Evolutionary conservation across 2,797 vertebrate species (phyloP), one percentile per base, ranked within the genome.

Genomic region (Microctenopoma steveboyesi): DNA sequence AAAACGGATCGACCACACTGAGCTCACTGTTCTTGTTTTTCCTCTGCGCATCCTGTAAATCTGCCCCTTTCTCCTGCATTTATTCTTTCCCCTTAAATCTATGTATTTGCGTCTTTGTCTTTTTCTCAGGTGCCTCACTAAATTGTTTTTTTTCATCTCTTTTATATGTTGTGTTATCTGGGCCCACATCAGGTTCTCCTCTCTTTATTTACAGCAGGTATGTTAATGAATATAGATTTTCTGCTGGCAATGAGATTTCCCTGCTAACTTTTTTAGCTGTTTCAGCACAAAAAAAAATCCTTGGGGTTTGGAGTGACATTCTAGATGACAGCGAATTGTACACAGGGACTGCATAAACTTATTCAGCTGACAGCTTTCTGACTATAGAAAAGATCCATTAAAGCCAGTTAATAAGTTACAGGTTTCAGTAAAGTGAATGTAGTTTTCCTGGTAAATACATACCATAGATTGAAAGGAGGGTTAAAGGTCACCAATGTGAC

Each of bases 221-320:
- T 79, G 76, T 75, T 84, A 88, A 91, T 91, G 70, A 76, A 58
- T 84, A 89, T 91, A 25, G 88, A 89, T 90, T 84, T 84, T 84
- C 71, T 74, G 37, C 79, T 51, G 13, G 28, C 43, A 22, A 37
- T 54, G 56, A 66, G 49, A 79, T 65, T 79, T 73, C 47, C 11
- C 13, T 10, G 49, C 52, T 67, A 79, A 79, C 61, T 78, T 87
- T 86, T 79, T n/a, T 39, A 57, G 49, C 69, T 72, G 79, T 73
- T 81, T 86, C 73, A 82, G 75, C 64, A 80, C 30, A 49, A 33
- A 75, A 48, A 64, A 48, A 46, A 63, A 56, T 51, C 64, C 51
- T 63, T 39, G 2, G 47, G 59, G 63, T 79, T 54, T 59, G 37
- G 43, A 58, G 52, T 63, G 62, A 71, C 64, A 56, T 64, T 78